Conservation (phyloP, 2,113 vertebrate genomes). For the Neotoma lepida region DNA sequence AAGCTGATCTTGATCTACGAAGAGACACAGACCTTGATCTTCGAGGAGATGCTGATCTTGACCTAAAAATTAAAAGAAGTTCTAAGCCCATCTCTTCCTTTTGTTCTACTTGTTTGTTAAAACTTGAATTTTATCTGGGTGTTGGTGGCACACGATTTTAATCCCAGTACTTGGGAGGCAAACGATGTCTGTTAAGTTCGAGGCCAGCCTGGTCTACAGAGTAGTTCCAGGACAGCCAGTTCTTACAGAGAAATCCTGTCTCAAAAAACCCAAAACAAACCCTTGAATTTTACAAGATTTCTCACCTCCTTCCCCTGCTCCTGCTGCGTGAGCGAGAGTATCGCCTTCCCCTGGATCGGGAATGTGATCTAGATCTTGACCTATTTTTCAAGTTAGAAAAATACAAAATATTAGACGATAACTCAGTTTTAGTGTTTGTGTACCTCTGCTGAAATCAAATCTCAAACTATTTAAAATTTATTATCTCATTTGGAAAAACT, state of each 20-base stretch:
- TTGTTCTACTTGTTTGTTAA: neutral
- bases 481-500: constrained; percentile 85
- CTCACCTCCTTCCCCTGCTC: constrained; percentile 90
- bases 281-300: neutral
- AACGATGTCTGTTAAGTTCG: neutral
- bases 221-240: neutral
- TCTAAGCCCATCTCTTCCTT: neutral
- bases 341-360: constrained; percentile 89
- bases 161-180: neutral
- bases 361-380: constrained; percentile 90
- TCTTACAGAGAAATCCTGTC: neutral
- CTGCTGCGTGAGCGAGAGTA: constrained; percentile 90
- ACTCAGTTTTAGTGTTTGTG: constrained; percentile 29
- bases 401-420: constrained; percentile 78
- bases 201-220: neutral
- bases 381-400: constrained; percentile 86
- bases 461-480: constrained; percentile 86
- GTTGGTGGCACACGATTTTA: neutral
- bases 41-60: constrained; percentile 87
- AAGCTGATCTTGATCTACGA: constrained; percentile 89
- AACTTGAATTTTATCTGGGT: neutral
- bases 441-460: constrained; percentile 87
- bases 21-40: constrained; percentile 91
- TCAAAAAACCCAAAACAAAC: neutral
- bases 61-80: constrained; percentile 78